Base-by-base conservation (phyloP, 2,113 vertebrate genomes). In the Synchiropus splendidus region DNA sequence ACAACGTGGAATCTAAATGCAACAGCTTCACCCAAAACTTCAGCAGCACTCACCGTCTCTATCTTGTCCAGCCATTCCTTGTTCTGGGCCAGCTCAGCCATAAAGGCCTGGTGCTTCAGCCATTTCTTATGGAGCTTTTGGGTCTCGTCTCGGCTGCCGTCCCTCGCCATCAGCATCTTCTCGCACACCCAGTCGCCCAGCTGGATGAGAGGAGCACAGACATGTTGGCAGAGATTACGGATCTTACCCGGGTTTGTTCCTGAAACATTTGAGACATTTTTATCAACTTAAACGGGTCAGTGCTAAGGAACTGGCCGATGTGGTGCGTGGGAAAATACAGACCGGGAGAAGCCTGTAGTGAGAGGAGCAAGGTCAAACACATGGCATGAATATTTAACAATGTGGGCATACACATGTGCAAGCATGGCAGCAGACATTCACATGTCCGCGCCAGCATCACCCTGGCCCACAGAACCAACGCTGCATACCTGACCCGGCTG, bases 51-150 rank as follows among this genome's bases (percentile, higher is more conserved):
- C 63, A 94, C 91, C 87, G 82, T 87, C 63, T 94, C 89, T 1
- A 92, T 92, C 64, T 91, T 92, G 63, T 87, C 87, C 74, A 94
- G 80, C 90, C 91, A 94, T 61, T 91, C 88, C 67, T 90, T 91
- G 43, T 94, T 94, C 74, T 91, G 90, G 37, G 87, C 86, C 63
- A 94, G 74, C 72, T 94, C 90, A 0, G 90, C 90, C 89, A 91
- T 90, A 58, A 92, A 92, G 1, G 90, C 85, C 79, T 92, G 91
- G 78, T 94, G 90, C 77, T 90, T 90, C 59, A 91, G 87, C 90
- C 91, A 93, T 75, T 90, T 85, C 73, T 90, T 91, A 43, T 88
- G 89, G 18, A 89, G 87, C 44, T 89, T 90, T 75, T 91, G 89
- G 39, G 80, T 72, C 54, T 89, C 85, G 36, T 91, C 89, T 31